Percentiles rank a stretch among this genome's conserved stretches.
phyloP scores from a whole-genome alignment of 2,797 vertebrate species.

The Sternarchorhynchus goeldii region DNA sequence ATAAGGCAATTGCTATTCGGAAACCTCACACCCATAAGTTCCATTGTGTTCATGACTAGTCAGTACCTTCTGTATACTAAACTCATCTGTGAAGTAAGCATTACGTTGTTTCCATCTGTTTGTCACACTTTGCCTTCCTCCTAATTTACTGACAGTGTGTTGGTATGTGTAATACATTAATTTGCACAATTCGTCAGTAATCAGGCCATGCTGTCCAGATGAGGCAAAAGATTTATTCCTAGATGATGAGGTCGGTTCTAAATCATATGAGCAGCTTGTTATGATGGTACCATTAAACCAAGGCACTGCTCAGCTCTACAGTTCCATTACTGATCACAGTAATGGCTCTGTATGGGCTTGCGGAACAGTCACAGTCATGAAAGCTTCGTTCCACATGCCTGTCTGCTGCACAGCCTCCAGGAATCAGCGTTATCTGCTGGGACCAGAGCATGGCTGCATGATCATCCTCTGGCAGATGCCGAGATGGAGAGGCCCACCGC shows the following conservation, averaged over 20 bases:
- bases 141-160: slow-evolving; percentile 52
- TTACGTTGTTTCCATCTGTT: slow-evolving; percentile 65
- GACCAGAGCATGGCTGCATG: slow-evolving; percentile 33
- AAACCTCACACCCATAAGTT: slow-evolving; percentile 35
- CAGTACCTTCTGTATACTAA: slow-evolving; percentile 45
- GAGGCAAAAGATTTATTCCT: slow-evolving; percentile 60
- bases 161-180: slow-evolving; percentile 55
- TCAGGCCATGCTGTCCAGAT: slow-evolving; percentile 50
- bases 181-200: slow-evolving; percentile 48
- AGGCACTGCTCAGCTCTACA: slow-evolving; percentile 50
- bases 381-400: slow-evolving; percentile 33
- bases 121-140: slow-evolving; percentile 58
- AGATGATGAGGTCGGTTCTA: slow-evolving; percentile 53
- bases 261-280: slow-evolving; percentile 59
- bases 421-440: slow-evolving; percentile 40
- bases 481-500: slow-evolving; percentile 49
- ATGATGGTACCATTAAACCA: slow-evolving; percentile 54
- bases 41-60: slow-evolving; percentile 50
- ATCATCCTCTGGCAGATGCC: slow-evolving; percentile 49
- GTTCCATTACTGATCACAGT: slow-evolving; percentile 52
- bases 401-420: slow-evolving; percentile 24
- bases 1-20: slow-evolving; percentile 33
- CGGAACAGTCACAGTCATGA: slow-evolving; percentile 33
- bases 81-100: slow-evolving; percentile 52
- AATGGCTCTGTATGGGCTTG: slow-evolving; percentile 38